Base-by-base conservation (phyloP, 2,113 vertebrate genomes). In the Podarcis cretensis region DNA sequence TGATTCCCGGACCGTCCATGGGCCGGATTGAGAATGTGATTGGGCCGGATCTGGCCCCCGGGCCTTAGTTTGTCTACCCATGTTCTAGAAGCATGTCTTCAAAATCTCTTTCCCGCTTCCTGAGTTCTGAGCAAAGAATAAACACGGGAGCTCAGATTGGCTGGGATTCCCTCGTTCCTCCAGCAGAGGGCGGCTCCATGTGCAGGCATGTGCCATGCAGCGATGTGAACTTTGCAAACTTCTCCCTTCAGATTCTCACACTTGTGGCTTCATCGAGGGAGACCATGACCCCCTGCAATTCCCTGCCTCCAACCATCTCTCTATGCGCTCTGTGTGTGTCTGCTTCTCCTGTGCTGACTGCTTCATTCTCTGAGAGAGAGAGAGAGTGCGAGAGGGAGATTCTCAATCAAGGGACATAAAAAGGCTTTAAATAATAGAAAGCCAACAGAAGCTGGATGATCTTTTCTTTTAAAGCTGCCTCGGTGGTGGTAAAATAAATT, bases 351-450 rank as follows among this genome's bases (percentile, higher is more conserved):
- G 8, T 35, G n/a, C 79, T 13, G 21, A 10, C 5, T 0, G 0
- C 65, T 66, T 83, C 0, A 0, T 81, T 82, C 63, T 0, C 63
- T 0, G 0, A 20, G 2, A 54, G 48, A 23, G 40, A 43, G 48
- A 48, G 48, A 12, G 48, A 48, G 48, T 2, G 48, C 2, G 48
- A 48, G 48, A 12, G 48, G 2, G 48, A 65, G 8, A 7, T 32
- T 59, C 25, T 4, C 13, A 12, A 54, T 10, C 4, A 13, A 16
- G n/a, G 83, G 32, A n/a, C 14, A 25, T 6, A 35, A 6, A n/a
- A n/a, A 37, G 21, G 68, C 30, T 27, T 85, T 77, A 8, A n/a
- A 76, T 74, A 48, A 83, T 0, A n/a, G n/a, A 0, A 13, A 25
- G 18, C 2, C 13, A 16, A n/a, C 13, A 25, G 12, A 27, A 63